Conservation (phyloP, 2,797 vertebrate genomes). For the Neoniphon sammara region DNA sequence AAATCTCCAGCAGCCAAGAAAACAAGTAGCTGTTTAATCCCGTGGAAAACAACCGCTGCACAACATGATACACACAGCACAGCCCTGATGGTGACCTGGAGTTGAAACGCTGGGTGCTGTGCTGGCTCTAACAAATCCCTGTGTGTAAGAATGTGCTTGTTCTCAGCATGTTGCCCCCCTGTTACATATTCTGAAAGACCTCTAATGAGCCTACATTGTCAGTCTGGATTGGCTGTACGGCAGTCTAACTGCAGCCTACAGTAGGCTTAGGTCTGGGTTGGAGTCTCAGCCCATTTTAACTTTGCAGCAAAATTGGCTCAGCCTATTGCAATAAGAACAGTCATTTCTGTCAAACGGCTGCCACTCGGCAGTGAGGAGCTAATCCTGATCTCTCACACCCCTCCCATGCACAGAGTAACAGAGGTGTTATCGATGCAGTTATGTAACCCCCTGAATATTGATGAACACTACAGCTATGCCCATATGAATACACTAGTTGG, state of each 20-base stretch:
- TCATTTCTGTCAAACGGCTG: constrained; percentile 51
- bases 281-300: constrained; percentile 4
- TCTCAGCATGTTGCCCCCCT: not conserved
- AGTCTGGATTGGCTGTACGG: constrained; percentile 6
- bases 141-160: too few species aligned
- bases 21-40: not conserved
- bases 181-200: constrained; percentile 21
- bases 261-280: not conserved
- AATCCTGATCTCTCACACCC: constrained; percentile 48
- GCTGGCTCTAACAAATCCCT: not conserved
- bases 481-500: constrained; percentile 43
- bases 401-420: constrained; percentile 52
- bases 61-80: not conserved
- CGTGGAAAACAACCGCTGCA: not conserved
- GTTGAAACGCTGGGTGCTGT: constrained; percentile 11
- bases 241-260: constrained; percentile 17
- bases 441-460: constrained; percentile 75
- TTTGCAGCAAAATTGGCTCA: not conserved
- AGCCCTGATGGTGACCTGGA: not conserved
- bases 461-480: constrained; percentile 62
- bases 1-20: constrained; percentile 10
- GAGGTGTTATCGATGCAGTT: constrained; percentile 70
- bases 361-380: constrained; percentile 37
- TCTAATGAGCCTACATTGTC: constrained; percentile 19
- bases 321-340: not conserved